Base-by-base conservation (phyloP, 30 jellyfish, hydroid and myxozoan genomes). In the Nemopilema nomurai region DNA sequence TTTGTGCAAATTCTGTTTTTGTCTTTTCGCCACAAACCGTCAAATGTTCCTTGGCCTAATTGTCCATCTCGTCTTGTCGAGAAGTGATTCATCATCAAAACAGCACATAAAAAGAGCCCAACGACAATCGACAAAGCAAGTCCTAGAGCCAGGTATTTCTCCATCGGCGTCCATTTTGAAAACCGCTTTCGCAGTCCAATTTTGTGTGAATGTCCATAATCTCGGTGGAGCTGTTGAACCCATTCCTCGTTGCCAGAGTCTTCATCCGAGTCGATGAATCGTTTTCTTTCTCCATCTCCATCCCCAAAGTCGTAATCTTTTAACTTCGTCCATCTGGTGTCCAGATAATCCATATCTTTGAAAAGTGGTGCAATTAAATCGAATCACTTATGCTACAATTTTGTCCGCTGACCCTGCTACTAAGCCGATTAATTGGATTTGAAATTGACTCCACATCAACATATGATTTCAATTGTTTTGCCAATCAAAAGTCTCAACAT, bases 141-240 rank as follows among this genome's bases (percentile, higher is more conserved):
- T 20, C 92, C 73, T 0, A 78, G 41, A 17, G 71, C 19, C 74
- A 92, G 79, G 1, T 77, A 49, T 49, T 87, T 86, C 71, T 92
- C 98, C 51, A 92, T 64, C 51, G 79, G 50, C 0, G 90, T 85
- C 96, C 93, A 79, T 41, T 84, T 91, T 23, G 90, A 51, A 85
- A 82, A 85, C n/a, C 71, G 71, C 27, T 83, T 90, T 24, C 90
- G 75, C 0, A 57, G 18, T 27, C 70, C 25, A 18, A 67, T 16
- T 33, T 62, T 28, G 7, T 84, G 24, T 27, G 78, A 33, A 29
- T 84, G 52, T 22, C 97, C 96, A 51, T 92, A 92, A 64, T 92
- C 98, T 69, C 98, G 28, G 82, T 92, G 92, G 22, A 92, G 81
- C 70, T 92, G 98, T 51, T 92, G 98, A n/a, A 92, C 92, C 98